A percentile compares a stretch with the other conserved stretches of the same genome.
Conservation (phyloP, 2,888 invertebrate species). For the Spatulosminthurus flaviceps region DNA sequence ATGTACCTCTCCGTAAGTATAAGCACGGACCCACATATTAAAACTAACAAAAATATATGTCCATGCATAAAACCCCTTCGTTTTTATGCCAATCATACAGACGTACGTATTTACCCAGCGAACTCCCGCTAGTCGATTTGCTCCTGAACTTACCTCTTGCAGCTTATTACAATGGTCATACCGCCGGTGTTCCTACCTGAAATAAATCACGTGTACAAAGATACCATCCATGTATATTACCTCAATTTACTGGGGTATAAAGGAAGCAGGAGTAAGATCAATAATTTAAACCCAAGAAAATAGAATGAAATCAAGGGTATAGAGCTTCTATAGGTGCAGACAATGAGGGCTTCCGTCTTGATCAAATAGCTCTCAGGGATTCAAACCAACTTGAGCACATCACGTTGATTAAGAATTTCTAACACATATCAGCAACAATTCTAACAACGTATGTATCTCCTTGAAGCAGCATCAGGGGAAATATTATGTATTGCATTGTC, state of each 20-base stretch:
- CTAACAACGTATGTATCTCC: too few species aligned
- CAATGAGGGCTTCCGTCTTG: background rate
- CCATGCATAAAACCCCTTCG: too few species aligned
- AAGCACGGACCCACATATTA: too few species aligned
- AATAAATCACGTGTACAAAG: background rate
- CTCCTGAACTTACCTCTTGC: constrained; percentile 6
- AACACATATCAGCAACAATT: background rate
- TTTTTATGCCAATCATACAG: background rate
- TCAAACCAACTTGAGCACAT: background rate
- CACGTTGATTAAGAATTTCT: constrained; percentile 17
- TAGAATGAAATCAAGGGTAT: background rate
- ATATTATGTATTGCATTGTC: too few species aligned
- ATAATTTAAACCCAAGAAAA: constrained; percentile 10
- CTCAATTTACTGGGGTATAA: too few species aligned
- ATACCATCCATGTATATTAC: too few species aligned
- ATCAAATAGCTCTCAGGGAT: constrained; percentile 7
- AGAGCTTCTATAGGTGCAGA: background rate
- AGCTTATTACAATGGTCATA: background rate
- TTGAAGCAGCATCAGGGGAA: too few species aligned
- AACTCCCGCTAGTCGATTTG: constrained; percentile 8
- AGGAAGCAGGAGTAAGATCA: too few species aligned
- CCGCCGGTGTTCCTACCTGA: background rate
- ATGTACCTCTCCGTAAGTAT: too few species aligned
- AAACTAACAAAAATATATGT: too few species aligned
- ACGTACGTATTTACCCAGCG: background rate